Evolutionary conservation across 2,113 vertebrate species (phyloP), one percentile per base, ranked within the genome.

Genomic region (Ginglymostoma cirratum): DNA sequence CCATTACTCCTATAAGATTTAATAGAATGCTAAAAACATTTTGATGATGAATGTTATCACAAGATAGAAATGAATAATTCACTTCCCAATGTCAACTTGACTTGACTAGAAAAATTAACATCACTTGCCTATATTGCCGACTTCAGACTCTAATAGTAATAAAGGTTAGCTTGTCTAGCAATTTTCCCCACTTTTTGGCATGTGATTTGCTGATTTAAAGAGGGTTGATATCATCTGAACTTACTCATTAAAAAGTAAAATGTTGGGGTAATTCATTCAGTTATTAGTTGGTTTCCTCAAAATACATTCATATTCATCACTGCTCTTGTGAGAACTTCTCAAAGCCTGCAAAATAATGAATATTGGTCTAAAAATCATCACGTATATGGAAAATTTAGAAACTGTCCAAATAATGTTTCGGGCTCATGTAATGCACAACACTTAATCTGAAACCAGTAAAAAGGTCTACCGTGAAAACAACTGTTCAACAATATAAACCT

Each of bases 21-120:
- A 70, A 70, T 66, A 72, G 69, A 95, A 72, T 48, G 45, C 69
- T 52, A 34, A 95, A 48, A 72, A 72, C 27, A 65, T 95, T 95
- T 72, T 52, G 42, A 95, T 34, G 27, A 76, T 30, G 27, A 95
- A 72, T 34, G 38, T 90, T 61, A 90, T 5, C 52, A 61, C 87
- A 90, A 61, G 52, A 65, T 45, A 72, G 38, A 72, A 76, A 95
- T 95, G 23, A 95, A 95, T 95, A 95, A 95, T 95, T 76, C 72
- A 95, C 24, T 69, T 67, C 42, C 21, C 70, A 66, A 45, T 24
- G 66, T 21, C 92, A 70, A 69, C 48, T 72, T 12, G 24, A 45
- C 45, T 95, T 61, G 93, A 76, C 15, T n/a, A 10, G 42, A 95
- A 72, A 72, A 72, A 76, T 72, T 42, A 38, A 66, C 61, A 45